Conservation (phyloP, 2,113 vertebrate species). For the Embiotoca jacksoni region DNA sequence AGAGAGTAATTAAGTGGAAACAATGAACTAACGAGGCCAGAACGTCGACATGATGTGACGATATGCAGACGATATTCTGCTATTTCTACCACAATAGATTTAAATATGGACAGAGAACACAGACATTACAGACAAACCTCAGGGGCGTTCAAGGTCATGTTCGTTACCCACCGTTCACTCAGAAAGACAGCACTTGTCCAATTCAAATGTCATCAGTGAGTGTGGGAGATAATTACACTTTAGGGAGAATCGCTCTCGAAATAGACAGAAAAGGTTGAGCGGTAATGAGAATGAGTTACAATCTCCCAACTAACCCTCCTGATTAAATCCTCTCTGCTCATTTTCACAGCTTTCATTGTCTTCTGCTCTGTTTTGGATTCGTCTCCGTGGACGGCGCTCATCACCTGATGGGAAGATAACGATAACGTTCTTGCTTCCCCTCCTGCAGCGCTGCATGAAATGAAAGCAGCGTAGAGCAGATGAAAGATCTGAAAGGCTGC, state of each 20-base stretch:
- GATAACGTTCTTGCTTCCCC: not conserved
- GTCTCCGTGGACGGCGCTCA: not conserved
- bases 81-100: too few species aligned
- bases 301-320: too few species aligned
- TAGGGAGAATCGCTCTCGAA: not conserved
- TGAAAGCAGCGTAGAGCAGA: not conserved
- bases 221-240: not conserved
- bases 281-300: not conserved
- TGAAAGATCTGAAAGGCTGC: slow-evolving; percentile 18
- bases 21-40: too few species aligned
- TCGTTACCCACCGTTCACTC: too few species aligned
- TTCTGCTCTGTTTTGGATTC: not conserved
- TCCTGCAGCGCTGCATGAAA: not conserved
- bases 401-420: not conserved
- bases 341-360: not conserved
- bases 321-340: not conserved
- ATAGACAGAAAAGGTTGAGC: not conserved
- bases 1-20: too few species aligned
- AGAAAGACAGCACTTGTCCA: too few species aligned
- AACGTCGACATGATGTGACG: too few species aligned
- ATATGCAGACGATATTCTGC: too few species aligned
- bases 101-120: too few species aligned
- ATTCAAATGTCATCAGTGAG: not conserved
- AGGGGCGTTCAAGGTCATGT: too few species aligned
- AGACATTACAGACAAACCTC: too few species aligned